Evolutionary conservation across 2,797 vertebrate genomes (phyloP), one percentile per base, ranked within the genome.

Genomic region (Acanthopagrus latus): DNA sequence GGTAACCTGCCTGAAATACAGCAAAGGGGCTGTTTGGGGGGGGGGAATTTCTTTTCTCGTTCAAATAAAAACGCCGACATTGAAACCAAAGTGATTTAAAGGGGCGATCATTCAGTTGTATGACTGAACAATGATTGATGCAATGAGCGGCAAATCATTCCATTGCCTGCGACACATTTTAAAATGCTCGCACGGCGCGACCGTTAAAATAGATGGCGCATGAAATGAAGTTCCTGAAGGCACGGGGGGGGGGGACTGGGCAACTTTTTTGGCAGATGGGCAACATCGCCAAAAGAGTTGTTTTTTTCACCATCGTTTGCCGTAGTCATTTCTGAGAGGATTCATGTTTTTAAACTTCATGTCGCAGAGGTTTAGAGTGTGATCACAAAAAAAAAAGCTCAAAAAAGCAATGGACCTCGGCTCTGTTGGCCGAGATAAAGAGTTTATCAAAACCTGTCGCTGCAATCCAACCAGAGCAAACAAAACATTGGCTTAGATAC

Each of bases 191-290:
- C 68, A 67, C 38, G 76, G 66, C 38, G 78, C 56, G 48, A 55
- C 71, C 75, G 69, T 85, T 82, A 80, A 90, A 89, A 47, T 12
- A 87, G 74, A 43, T 76, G 82, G 77, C 72, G 89, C 90, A 64
- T 92, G 90, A 92, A 92, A 91, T 91, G 57, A 85, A 81, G 79
- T 89, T 86, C 43, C 62, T 60, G 16, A 71, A 70, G 69, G 74
- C 78, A 56, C 43, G 73, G 48, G 55, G 25, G 51, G 25, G 51
- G 25, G 25, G 25, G 25, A 64, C 64, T 17, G 23, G 70, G 57
- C 44, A 80, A 84, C 29, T 69, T 83, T 81, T 71, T 79, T 25
- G 81, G 76, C 58, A 71, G 59, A 66, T 71, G 21, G 44, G 73
- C 62, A 76, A 51, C 20, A 12, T 48, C 10, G 38, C 20, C 25